Base-by-base conservation (phyloP, 2,797 vertebrate genomes). In the Nasua narica region DNA sequence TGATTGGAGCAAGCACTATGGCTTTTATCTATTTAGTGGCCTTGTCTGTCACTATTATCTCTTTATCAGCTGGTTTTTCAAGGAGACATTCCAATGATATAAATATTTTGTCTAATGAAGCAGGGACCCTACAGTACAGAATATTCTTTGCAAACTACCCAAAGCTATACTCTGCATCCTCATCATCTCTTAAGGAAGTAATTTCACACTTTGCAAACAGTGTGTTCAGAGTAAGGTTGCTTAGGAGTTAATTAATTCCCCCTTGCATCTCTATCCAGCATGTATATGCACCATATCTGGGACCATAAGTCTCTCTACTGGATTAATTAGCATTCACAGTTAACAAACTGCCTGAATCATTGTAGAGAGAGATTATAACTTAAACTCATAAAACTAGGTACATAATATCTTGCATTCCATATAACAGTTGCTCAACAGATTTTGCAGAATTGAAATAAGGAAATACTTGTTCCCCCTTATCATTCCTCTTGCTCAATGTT, bases 331-430 rank as follows among this genome's bases (percentile, higher is more conserved):
- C 90, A 97, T 81, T 97, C 70, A 79, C 85, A 98, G 50, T 81
- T 84, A 97, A 95, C 74, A 96, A 98, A 98, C 87, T 97, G 90
- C n/a, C 95, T 98, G 93, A 96, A 76, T 96, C 95, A 94, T 94
- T 97, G 97, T 95, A 93, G 72, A 98, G 91, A 97, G 69, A 97
- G 95, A 97, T 95, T 81, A 58, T 91, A 97, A 93, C 76, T 94
- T 95, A 92, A 98, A 97, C 48, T 95, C 37, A n/a, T 90, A 85
- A 95, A 97, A 90, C 56, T 60, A 91, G 72, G 16, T 48, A 70
- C 2, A 83, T 52, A 79, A 69, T 76, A 89, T 79, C 23, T 10
- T 54, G 1, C 67, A 83, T 86, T 96, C 84, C 93, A 79, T 54
- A 50, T 50, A 96, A 69, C 3, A 86, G 62, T 58, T 90, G 6